These are phyloP conservation scores for Sclerodermus sp. DNA, from an alignment of 2,888 invertebrate genomes.

Conservation along the genomic window DNA sequence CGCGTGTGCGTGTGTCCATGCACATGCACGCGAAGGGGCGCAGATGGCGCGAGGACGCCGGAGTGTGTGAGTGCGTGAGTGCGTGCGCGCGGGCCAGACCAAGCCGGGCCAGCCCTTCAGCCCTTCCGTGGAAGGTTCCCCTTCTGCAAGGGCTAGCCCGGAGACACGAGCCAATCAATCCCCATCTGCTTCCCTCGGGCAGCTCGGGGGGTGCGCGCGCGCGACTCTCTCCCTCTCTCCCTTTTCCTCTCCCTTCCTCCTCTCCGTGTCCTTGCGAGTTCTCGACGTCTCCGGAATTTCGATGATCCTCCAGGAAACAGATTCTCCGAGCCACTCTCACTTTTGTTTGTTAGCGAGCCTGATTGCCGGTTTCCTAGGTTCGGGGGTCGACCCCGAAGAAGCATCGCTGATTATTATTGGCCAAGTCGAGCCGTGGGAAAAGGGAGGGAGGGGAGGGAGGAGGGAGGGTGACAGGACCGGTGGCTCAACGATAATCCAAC, in stretches of 20 bases:
- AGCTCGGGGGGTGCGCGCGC: too few species aligned
- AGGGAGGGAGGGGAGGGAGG: too few species aligned
- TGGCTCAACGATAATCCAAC: too few species aligned
- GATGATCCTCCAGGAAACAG: constrained; percentile 31
- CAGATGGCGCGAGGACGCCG: background rate
- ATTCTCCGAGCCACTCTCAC: constrained; percentile 28
- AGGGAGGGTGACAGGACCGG: too few species aligned
- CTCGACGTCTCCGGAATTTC: constrained; percentile 33
- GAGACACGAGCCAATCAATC: constrained; percentile 39
- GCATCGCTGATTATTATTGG: too few species aligned
- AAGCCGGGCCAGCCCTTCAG: constrained; percentile 14
- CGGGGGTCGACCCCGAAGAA: too few species aligned
- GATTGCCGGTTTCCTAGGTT: too few species aligned
- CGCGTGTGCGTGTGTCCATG: constrained; percentile 14
- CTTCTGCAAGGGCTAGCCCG: constrained; percentile 3
- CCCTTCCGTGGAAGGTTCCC: too few species aligned
- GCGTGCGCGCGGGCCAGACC: background rate
- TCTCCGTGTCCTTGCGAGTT: too few species aligned
- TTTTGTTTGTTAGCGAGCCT: constrained; percentile 5
- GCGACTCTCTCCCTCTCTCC: too few species aligned
- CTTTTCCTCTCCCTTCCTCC: too few species aligned
- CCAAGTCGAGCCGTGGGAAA: too few species aligned
- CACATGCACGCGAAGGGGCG: constrained; percentile 7
- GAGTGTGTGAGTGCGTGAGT: background rate
- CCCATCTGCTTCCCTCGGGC: constrained; percentile 31